A percentile compares a stretch with the other conserved stretches of the same genome.
Evolutionary conservation across 1,140 invertebrate species (phyloP).

Genomic region (Achroia grisella): DNA sequence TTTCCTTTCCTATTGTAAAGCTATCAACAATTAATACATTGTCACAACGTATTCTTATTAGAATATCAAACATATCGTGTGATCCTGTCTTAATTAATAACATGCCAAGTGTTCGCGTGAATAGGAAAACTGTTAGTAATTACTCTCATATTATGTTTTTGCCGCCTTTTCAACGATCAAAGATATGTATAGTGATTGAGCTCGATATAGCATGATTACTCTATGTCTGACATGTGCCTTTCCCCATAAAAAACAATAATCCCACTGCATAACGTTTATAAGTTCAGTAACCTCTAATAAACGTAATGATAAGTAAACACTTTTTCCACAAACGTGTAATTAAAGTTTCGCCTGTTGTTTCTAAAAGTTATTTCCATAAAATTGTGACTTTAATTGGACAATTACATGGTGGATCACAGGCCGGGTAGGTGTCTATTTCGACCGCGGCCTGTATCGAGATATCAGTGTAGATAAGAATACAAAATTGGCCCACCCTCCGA

Average conservation of each 20-base stretch:
- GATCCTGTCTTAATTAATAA: conserved; percentile 33
- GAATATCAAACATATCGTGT: conserved; percentile 25
- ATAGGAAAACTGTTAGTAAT: conserved; percentile 34
- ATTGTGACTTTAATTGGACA: conserved; percentile 61
- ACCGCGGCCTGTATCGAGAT: conserved; percentile 50
- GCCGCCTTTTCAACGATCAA: conserved; percentile 11
- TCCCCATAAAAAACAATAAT: conserved; percentile 4
- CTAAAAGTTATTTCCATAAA: conserved; percentile 54
- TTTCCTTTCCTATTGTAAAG: too few relatives aligned
- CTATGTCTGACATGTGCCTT: conserved; percentile 14
- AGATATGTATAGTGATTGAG: conserved; percentile 10
- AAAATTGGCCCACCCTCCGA: conserved; percentile 48
- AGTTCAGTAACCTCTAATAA: background rate
- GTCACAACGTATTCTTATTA: conserved; percentile 13
- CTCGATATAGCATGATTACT: conserved; percentile 5
- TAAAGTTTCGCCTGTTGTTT: conserved; percentile 11
- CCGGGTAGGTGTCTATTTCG: conserved; percentile 36
- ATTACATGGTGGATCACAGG: conserved; percentile 46
- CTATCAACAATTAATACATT: background rate
- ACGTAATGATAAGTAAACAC: conserved; percentile 15
- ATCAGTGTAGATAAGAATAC: conserved; percentile 36
- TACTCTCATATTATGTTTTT: conserved; percentile 20
- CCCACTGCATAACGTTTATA: background rate
- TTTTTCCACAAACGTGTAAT: conserved; percentile 20
- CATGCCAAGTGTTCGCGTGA: conserved; percentile 24